Evolutionary conservation across 2,113 vertebrate genomes (phyloP), one percentile per base, ranked within the genome.

Genomic region (Chloebia gouldiae): DNA sequence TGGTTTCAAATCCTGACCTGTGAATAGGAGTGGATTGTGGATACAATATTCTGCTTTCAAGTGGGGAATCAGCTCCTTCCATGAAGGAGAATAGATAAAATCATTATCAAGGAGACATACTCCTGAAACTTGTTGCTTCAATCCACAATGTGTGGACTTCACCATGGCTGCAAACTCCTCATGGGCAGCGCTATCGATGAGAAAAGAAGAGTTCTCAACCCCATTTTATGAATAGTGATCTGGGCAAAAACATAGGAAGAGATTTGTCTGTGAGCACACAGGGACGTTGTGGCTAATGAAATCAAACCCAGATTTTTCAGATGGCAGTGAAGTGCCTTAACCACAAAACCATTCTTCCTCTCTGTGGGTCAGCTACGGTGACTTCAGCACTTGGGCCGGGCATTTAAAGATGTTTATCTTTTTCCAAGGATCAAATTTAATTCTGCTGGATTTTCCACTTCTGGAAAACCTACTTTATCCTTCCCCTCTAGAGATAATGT

Each of bases 1-100:
- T 82, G 49, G 65, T 95, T 96, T 97, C 68, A 66, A 93, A 94
- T 94, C 40, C 91, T 91, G 90, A 97, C 89, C 95, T 28, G 28
- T 28, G 37, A 96, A 95, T 94, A 95, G 61, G 86, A 97, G 35
- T 35, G 83, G 76, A 95, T 95, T 95, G 61, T 88, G 92, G 80
- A 93, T 86, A 44, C 51, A 91, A 95, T 76, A 85, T 90, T 88
- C 77, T 97, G 86, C 84, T 94, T 93, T 86, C 90, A 90, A 89
- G 28, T 1, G 24, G 68, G 68, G 76, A 86, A 96, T 93, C 82
- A 73, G 57, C 90, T 97, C 90, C 71, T 96, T 94, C 93, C 91
- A 66, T 8, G 40, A 92, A 96, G 53, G 53, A 94, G 89, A 96
- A 83, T 71, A 95, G 95, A 53, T 24, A 47, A 86, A 70, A 57